These are phyloP conservation scores for Peromyscus melanophrys DNA, from an alignment of 2,797 vertebrate species.

Conservation along the genomic window DNA sequence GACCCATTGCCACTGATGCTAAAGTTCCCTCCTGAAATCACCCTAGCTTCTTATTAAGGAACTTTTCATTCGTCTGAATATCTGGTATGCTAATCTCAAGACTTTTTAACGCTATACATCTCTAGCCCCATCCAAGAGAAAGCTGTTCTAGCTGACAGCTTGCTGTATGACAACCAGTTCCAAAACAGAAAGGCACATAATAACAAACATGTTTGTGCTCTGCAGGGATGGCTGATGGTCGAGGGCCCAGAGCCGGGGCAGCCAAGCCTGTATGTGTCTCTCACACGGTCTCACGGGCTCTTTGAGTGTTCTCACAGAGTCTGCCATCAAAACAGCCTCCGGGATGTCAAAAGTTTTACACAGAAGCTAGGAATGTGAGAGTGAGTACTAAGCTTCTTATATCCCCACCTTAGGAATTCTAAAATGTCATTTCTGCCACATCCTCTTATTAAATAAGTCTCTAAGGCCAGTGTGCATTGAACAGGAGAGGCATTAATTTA, in stretches of 20 bases:
- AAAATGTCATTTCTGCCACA: slow-evolving; percentile 18
- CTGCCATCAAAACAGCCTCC: neutral
- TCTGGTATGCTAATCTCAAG: neutral
- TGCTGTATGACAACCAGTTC: neutral
- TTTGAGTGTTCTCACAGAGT: neutral
- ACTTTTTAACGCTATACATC: neutral
- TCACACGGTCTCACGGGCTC: neutral
- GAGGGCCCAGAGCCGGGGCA: neutral
- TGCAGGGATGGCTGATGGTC: neutral
- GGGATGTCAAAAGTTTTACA: neutral
- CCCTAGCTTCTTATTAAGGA: neutral
- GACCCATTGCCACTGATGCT: neutral
- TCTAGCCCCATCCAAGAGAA: neutral
- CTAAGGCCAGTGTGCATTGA: neutral
- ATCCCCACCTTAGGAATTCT: neutral
- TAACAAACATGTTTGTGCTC: neutral
- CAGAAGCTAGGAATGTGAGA: neutral
- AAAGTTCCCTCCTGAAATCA: neutral
- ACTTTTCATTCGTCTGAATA: neutral
- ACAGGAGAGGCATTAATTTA: neutral
- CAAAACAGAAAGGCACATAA: neutral
- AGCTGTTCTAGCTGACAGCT: neutral
- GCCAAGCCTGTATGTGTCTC: neutral
- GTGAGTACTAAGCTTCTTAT: neutral
- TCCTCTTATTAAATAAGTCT: slow-evolving; percentile 19